Base-by-base conservation (phyloP, 1,140 invertebrate genomes). In the Sycobia sp. region DNA sequence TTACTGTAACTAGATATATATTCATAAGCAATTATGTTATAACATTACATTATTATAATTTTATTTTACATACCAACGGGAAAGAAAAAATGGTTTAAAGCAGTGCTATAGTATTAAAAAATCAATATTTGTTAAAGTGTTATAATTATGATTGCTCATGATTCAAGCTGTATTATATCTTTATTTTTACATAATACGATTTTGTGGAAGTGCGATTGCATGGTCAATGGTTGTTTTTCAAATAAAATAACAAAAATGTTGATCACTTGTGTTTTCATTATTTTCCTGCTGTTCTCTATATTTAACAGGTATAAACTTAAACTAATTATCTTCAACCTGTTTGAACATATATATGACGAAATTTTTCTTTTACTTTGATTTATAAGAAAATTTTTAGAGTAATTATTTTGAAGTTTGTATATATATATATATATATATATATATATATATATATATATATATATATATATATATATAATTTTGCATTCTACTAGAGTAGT, bases 211-310 rank as follows among this genome's bases (percentile, higher is more conserved):
- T 54, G 34, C 25, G 38, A 49, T 50, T 46, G 50, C 57, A 50
- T 54, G 61, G 46, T 63, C 38, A 23, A 50, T 44, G 61, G 61
- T 63, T 63, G 38, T 63, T 63, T 62, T 57, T 57, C 13, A 41
- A 63, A 63, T 57, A 51, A 63, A 63, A 57, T 51, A 51, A 55
- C 38, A 9, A 56, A 56, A 55, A 55, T 41, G 43, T 62, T 54
- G 9, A 62, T 51, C 27, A 23, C 23, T 43, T 34, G 16, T 29
- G 2, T 51, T 13, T 22, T 2, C 18, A n/a, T 16, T 23, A 20
- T 58, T 57, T 7, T 34, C 2, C n/a, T n/a, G n/a, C n/a, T n/a
- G n/a, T n/a, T n/a, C n/a, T n/a, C n/a, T n/a, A n/a, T n/a, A n/a
- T n/a, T n/a, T n/a, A n/a, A n/a, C n/a, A n/a, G n/a, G n/a, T n/a